Evolutionary conservation across 2,888 invertebrate species (phyloP).

Genomic region (Steinernema carpocapsae): DNA sequence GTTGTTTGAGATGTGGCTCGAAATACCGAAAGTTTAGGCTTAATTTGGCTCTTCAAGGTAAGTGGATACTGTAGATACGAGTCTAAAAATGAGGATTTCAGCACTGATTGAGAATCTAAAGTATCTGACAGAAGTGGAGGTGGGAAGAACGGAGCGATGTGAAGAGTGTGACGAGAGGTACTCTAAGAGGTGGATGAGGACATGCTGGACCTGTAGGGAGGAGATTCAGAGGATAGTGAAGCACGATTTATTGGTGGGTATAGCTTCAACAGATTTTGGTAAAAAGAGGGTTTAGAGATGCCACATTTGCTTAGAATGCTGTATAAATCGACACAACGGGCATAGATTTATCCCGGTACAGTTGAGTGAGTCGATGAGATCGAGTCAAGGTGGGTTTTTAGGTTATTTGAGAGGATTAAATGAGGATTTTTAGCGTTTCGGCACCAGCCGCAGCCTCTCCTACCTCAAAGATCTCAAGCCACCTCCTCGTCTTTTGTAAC

Average conservation of each 20-base stretch:
- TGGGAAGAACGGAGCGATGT: background rate
- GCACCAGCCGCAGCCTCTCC: no score
- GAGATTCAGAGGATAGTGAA: background rate
- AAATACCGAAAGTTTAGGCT: background rate
- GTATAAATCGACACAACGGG: slow-evolving; percentile 5
- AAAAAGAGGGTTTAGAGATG: background rate
- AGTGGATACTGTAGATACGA: background rate
- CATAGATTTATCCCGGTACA: background rate
- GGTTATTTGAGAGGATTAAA: no score
- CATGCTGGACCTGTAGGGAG: background rate
- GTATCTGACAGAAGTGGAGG: background rate
- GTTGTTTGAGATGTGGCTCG: background rate
- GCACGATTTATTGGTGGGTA: background rate
- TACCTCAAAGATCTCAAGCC: background rate
- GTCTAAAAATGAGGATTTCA: background rate
- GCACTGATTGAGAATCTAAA: background rate
- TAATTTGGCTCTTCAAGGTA: background rate
- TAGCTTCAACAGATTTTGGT: background rate
- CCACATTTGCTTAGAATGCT: slow-evolving; percentile 23
- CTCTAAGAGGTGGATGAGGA: background rate
- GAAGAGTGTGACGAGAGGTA: background rate
- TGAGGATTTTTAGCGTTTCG: no score
- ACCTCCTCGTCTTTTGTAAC: background rate
- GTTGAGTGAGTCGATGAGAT: background rate
- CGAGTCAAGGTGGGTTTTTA: background rate